Percentiles rank a stretch among this genome's conserved stretches.
Conservation (phyloP, 2,888 invertebrate genomes). For the Falcaria lacertinaria region DNA sequence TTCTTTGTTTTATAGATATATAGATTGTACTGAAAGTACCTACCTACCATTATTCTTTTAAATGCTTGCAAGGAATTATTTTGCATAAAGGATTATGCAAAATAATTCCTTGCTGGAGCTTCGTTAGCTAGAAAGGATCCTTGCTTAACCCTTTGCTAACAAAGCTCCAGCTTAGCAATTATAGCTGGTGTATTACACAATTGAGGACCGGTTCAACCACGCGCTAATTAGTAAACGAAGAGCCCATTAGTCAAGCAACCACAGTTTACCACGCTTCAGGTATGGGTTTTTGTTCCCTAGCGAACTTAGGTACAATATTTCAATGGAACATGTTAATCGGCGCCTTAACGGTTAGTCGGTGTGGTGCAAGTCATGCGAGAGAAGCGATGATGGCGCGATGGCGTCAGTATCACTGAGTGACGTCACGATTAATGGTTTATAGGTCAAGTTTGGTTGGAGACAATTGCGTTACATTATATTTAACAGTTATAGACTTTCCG, state of each 20-base stretch:
- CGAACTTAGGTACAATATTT: neutral
- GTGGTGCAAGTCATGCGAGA: neutral
- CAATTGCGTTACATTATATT: too few species aligned
- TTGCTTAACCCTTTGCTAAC: neutral
- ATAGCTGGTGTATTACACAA: neutral
- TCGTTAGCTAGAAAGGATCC: too few species aligned
- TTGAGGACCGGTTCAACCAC: neutral
- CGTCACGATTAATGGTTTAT: too few species aligned
- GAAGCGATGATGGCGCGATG: neutral
- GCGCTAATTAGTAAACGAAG: slow-evolving; percentile 1
- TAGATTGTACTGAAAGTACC: too few species aligned
- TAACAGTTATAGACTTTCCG: too few species aligned
- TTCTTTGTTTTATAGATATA: too few species aligned
- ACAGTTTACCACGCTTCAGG: slow-evolving; percentile 9
- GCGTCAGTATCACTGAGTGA: too few species aligned
- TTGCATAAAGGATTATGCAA: too few species aligned
- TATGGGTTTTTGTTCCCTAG: slow-evolving; percentile 5
- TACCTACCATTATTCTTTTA: too few species aligned
- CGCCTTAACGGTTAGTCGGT: neutral
- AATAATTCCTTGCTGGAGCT: too few species aligned
- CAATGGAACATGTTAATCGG: neutral
- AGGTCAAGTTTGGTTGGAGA: too few species aligned
- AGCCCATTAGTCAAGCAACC: neutral
- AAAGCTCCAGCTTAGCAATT: neutral
- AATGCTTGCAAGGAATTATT: too few species aligned